Conservation (phyloP, 2,113 vertebrate species). For the Corynorhinus townsendii region DNA sequence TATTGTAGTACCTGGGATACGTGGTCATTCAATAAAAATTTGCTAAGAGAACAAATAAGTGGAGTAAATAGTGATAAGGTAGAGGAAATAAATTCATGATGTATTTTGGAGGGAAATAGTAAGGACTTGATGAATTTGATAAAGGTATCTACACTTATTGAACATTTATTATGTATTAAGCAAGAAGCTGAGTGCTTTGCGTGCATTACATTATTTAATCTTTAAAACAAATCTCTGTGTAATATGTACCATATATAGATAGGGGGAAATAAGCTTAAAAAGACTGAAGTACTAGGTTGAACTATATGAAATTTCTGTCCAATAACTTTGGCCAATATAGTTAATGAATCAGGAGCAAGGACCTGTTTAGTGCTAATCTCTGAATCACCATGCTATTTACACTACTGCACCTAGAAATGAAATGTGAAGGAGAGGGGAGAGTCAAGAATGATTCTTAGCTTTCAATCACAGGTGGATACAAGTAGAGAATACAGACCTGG, state of each 20-base stretch:
- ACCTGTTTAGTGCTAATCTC: not conserved
- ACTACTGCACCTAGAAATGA: not conserved
- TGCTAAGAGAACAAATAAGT: not conserved
- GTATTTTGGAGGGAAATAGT: not conserved
- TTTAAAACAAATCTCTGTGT: not conserved
- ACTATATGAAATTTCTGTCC: not conserved
- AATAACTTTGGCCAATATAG: not conserved
- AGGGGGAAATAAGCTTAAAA: not conserved
- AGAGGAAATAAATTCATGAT: not conserved
- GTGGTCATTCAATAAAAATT: not conserved
- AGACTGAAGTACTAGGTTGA: not conserved
- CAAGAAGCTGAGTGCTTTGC: not conserved
- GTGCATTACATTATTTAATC: not conserved
- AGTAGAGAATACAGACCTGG: not conserved
- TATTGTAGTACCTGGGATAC: not conserved
- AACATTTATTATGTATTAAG: not conserved
- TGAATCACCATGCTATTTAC: not conserved
- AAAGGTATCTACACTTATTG: not conserved
- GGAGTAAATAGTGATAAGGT: not conserved
- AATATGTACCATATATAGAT: not conserved
- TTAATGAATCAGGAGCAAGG: not conserved
- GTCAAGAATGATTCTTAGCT: not conserved
- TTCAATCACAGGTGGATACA: not conserved
- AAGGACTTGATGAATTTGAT: not conserved
- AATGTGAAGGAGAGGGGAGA: not conserved